Base-by-base conservation (phyloP, 2,113 vertebrate genomes). In the Cyrtonyx montezumae region DNA sequence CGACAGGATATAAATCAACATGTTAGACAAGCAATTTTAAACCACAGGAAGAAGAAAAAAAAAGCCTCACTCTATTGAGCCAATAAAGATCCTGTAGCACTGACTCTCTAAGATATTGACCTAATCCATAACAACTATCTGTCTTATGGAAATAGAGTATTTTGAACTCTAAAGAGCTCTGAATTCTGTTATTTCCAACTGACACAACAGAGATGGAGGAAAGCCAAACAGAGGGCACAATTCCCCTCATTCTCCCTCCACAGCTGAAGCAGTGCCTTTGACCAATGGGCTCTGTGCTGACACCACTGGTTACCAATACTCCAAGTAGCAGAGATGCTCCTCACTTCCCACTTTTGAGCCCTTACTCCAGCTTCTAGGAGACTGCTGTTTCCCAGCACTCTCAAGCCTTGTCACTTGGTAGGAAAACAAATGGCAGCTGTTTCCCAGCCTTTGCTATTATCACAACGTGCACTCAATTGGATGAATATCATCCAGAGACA, bases 1-100 rank as follows among this genome's bases (percentile, higher is more conserved):
- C n/a, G 90, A 92, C 76, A 83, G 87, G 71, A 53, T 93, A 87
- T 88, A 96, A 94, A 95, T 96, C 95, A 94, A 80, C 79, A 75
- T 42, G 79, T 82, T 87, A 94, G 91, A 87, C 1, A 17, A 88
- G 95, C 84, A 91, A 92, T 90, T 93, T 94, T 87, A 95, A 94
- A 96, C 91, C 93, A 80, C 71, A 67, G 55, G 79, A 93, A 79
- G 71, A 80, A 75, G 48, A 13, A 23, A 77, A 91, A 74, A 77
- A 63, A 45, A 30, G 13, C 28, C 68, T 74, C 59, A 53, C 62
- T 79, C 8, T 56, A 92, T 58, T 59, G 76, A 92, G 66, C 91
- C 77, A 94, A 63, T 86, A 88, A 90, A 96, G 95, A 84, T 73
- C 30, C 82, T 78, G 43, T 71, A 83, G 92, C 36, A 77, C 43